phyloP scores from a whole-genome alignment of 1,140 invertebrate species.

The Drosophila eugracilis region DNA sequence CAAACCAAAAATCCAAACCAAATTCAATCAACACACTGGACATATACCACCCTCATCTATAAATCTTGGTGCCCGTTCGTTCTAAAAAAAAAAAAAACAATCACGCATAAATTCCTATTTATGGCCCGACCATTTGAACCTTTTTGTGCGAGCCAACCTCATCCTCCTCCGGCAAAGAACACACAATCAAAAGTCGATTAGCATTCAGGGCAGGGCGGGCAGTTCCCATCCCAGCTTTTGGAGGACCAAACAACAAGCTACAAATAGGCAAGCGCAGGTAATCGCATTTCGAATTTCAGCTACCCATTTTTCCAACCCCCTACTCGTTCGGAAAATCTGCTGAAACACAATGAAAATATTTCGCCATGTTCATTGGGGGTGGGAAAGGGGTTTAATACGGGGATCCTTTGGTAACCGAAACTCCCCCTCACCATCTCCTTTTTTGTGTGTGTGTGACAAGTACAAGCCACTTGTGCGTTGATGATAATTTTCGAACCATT shows the following conservation, averaged over 20 bases:
- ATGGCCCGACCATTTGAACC: constrained; percentile 71
- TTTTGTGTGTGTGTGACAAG: constrained; percentile 67
- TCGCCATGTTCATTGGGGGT: constrained; percentile 49
- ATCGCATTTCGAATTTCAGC: constrained; percentile 70
- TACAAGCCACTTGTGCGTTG: constrained; percentile 82
- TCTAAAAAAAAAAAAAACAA: constrained; percentile 29
- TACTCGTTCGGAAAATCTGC: constrained; percentile 73
- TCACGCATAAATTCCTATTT: constrained; percentile 75
- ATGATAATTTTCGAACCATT: constrained; percentile 78
- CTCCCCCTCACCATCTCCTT: background rate
- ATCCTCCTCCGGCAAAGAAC: constrained; percentile 12
- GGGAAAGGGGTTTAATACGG: constrained; percentile 7
- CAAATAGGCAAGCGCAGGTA: constrained; percentile 82
- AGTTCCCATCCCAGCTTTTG: constrained; percentile 20
- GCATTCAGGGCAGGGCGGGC: constrained; percentile 56
- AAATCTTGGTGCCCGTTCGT: constrained; percentile 53
- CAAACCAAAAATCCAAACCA: background rate
- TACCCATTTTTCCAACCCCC: constrained; percentile 76
- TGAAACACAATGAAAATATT: constrained; percentile 84
- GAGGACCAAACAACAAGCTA: constrained; percentile 57
- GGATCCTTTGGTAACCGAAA: background rate
- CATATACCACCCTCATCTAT: constrained; percentile 33
- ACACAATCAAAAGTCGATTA: constrained; percentile 82
- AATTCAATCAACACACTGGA: constrained; percentile 70
- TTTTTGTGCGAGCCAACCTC: constrained; percentile 58